Percentiles rank a stretch among this genome's conserved stretches.
Evolutionary conservation across 2,888 invertebrate species (phyloP).

Genomic region (Buathra laborator): DNA sequence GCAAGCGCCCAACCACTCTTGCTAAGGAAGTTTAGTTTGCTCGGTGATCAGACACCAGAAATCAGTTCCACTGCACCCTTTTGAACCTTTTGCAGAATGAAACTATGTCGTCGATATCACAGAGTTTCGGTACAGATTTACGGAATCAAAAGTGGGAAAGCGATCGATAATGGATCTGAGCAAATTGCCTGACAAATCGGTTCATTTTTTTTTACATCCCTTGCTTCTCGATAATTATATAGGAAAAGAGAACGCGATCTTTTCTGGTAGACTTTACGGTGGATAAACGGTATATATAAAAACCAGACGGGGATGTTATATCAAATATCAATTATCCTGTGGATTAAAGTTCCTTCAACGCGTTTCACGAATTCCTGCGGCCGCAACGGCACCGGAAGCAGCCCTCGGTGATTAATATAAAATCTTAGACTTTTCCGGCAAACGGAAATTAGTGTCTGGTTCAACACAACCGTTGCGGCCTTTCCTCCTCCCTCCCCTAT

Average conservation of each 20-base stretch:
- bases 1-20: constrained; percentile 1
- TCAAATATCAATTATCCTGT: background rate
- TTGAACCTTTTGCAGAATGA: background rate
- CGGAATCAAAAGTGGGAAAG: background rate
- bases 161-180: background rate
- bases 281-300: too few species aligned
- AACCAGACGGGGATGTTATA: too few species aligned
- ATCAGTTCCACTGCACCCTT: background rate
- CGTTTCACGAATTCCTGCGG: background rate
- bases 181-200: too few species aligned
- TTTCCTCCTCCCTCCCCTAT: constrained; percentile 9
- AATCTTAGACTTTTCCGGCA: constrained; percentile 60
- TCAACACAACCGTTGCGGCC: constrained; percentile 49
- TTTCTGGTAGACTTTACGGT: too few species aligned
- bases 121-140: background rate
- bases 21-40: background rate
- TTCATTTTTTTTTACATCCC: too few species aligned
- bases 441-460: constrained; percentile 66
- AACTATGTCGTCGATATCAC: background rate
- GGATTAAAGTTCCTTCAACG: background rate
- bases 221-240: too few species aligned
- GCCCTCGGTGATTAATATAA: constrained; percentile 59
- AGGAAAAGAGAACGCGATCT: too few species aligned
- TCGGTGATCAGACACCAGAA: background rate
- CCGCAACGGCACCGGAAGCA: constrained; percentile 21